Base-by-base conservation (phyloP, 2,797 vertebrate genomes). In the Amniataba percoides region DNA sequence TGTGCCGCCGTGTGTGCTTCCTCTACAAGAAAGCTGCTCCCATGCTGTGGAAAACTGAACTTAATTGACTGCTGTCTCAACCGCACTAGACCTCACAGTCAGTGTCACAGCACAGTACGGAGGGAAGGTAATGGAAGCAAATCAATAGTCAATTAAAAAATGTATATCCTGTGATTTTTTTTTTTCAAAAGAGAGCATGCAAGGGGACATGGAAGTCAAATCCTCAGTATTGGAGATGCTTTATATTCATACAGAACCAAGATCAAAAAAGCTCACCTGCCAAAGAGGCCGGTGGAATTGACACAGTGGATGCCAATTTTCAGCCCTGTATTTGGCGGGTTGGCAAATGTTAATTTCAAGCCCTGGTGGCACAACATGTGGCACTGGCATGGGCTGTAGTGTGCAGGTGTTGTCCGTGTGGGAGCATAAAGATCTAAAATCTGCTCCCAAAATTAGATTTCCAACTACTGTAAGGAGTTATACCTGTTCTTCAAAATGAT, bases 321-420 rank as follows among this genome's bases (percentile, higher is more conserved):
- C 15, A 60, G 60, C n/a, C 71, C 71, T 69, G 25, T 56, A 73
- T 80, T 80, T 88, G 83, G 84, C 61, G 3, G 66, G 39, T 69
- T 68, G 58, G 81, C 1, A 4, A 81, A 81, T 86, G 74, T 80
- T 89, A 46, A 88, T 88, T 91, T 86, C 73, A 74, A 86, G 63
- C 72, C 78, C 80, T 73, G 73, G 78, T 77, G 80, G 80, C 74
- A 67, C 19, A 62, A 85, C 82, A 87, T 82, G 84, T 80, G 81
- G 78, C 75, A 42, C 66, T 82, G 87, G 87, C 89, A 84, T 43
- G 40, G 49, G n/a, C 43, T 40, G 40, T 4, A 68, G 56, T 51
- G 46, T 66, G 45, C 71, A 91, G 83, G 80, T 86, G 74, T 69
- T 82, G 57, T 31, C 65, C 61, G 71, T 73, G 53, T 68, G 77